Conservation (phyloP, 2,888 invertebrate species). For the Litoditis marina region DNA sequence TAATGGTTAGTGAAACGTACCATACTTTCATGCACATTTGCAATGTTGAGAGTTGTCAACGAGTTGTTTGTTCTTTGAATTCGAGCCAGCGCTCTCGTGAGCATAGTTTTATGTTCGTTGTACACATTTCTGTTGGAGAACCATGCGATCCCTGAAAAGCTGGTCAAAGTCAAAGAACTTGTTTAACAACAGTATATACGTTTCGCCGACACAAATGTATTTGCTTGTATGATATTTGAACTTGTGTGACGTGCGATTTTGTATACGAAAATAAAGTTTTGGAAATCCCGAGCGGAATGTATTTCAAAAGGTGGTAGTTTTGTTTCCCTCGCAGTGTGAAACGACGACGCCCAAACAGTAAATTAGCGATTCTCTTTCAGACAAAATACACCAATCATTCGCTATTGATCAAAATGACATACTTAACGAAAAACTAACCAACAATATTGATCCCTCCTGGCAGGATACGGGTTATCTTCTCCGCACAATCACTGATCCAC, state of each 20-base stretch:
- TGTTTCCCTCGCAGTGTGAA: too few species aligned
- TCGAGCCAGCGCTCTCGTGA: constrained; percentile 28
- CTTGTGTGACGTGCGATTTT: too few species aligned
- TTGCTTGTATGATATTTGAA: too few species aligned
- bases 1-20: too few species aligned
- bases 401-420: background rate
- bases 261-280: too few species aligned
- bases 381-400: background rate
- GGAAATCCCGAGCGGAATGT: too few species aligned
- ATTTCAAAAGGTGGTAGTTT: too few species aligned
- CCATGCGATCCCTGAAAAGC: constrained; percentile 36
- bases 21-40: constrained; percentile 30
- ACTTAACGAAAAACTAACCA: constrained; percentile 18
- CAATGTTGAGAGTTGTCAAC: constrained; percentile 33
- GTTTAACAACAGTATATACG: too few species aligned
- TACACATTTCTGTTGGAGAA: constrained; percentile 34
- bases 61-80: constrained; percentile 36
- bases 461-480: constrained; percentile 40
- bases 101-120: constrained; percentile 23
- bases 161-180: too few species aligned
- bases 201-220: too few species aligned
- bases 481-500: constrained; percentile 42
- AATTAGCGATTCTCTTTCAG: too few species aligned
- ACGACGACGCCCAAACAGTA: too few species aligned
- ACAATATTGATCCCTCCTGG: constrained; percentile 44